A percentile compares a stretch with the other conserved stretches of the same genome.
These are phyloP conservation scores for Sternarchorhynchus goeldii DNA, from an alignment of 2,797 vertebrate species.

Conservation along the genomic window DNA sequence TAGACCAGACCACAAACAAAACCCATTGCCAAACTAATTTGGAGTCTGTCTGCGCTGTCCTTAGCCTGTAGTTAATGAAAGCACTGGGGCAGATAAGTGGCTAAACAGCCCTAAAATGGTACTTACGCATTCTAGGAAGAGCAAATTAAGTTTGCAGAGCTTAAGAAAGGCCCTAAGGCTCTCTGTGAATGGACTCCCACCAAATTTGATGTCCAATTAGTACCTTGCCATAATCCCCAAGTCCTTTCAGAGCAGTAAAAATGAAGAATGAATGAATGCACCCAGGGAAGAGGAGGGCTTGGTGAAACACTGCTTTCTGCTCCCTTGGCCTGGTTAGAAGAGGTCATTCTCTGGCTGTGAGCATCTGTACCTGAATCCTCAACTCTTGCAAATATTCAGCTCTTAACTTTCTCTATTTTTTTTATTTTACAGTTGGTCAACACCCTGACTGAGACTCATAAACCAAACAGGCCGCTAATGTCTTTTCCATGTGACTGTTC, in stretches of 20 bases:
- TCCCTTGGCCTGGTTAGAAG: not conserved
- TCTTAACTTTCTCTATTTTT: not conserved
- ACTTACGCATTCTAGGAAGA: constrained; percentile 41
- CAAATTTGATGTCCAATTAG: constrained; percentile 52
- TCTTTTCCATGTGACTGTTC: not conserved
- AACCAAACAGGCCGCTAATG: constrained; percentile 8
- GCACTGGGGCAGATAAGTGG: constrained; percentile 49
- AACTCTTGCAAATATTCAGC: not conserved
- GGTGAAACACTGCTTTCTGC: not conserved
- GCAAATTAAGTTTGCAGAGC: constrained; percentile 34
- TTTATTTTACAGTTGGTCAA: not conserved
- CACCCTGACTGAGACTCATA: not conserved
- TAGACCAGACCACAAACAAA: constrained; percentile 26
- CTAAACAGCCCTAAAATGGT: constrained; percentile 52
- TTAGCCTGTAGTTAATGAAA: constrained; percentile 48
- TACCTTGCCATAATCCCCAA: constrained; percentile 47
- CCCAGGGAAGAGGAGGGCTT: constrained; percentile 35
- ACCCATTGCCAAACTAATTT: constrained; percentile 27
- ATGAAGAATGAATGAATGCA: constrained; percentile 55
- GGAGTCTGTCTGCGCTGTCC: constrained; percentile 37
- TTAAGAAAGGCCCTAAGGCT: constrained; percentile 44
- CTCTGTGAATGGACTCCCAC: constrained; percentile 50
- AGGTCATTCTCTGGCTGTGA: not conserved
- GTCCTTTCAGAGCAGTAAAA: constrained; percentile 44
- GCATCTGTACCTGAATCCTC: not conserved